These are phyloP conservation scores for Heliconius cydno DNA, from an alignment of 2,888 invertebrate species.

Conservation along the genomic window DNA sequence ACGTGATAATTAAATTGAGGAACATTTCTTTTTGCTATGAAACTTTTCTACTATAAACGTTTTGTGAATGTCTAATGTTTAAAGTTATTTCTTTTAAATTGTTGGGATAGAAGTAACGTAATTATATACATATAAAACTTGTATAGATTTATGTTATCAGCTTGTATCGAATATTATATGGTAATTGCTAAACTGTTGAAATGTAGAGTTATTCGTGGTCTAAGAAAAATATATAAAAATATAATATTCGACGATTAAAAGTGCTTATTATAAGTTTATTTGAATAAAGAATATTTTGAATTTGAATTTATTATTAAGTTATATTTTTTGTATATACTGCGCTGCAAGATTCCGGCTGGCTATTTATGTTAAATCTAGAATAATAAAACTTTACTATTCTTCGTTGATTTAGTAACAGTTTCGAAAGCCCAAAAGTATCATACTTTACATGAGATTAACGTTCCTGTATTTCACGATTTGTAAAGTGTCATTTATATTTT, in stretches of 20 bases:
- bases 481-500: not conserved
- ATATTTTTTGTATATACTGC: not conserved
- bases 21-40: conserved; percentile 5
- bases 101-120: not conserved
- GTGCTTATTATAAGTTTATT: too few species aligned
- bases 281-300: too few species aligned
- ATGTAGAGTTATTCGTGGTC: too few species aligned
- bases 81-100: not conserved
- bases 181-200: not conserved
- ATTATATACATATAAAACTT: not conserved
- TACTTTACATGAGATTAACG: not conserved
- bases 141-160: not conserved
- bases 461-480: not conserved
- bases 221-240: not conserved
- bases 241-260: too few species aligned
- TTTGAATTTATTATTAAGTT: not conserved
- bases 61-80: conserved; percentile 1
- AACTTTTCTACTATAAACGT: not conserved
- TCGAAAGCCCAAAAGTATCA: not conserved
- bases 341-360: not conserved
- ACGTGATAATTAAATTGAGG: conserved; percentile 33
- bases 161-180: not conserved
- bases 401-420: not conserved
- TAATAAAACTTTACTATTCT: not conserved
- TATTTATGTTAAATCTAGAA: not conserved